Evolutionary conservation across 2,113 vertebrate genomes (phyloP), one percentile per base, ranked within the genome.

Genomic region (Barnardius zonarius): DNA sequence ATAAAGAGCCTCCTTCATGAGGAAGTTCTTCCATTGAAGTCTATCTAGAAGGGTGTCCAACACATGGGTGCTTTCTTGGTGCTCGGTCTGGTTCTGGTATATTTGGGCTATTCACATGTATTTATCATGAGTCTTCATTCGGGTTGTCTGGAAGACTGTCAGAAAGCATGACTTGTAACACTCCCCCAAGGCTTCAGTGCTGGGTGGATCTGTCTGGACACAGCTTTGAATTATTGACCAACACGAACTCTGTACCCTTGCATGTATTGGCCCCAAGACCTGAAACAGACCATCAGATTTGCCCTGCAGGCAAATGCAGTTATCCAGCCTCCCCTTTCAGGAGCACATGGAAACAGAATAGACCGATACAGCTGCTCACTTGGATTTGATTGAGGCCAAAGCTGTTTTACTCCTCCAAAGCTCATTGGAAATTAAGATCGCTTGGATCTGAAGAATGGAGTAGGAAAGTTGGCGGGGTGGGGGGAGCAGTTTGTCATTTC

Each of bases 191-290:
- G 13, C 44, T 83, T 86, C 46, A 35, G 3, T 28, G 30, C 35
- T 0, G 0, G 8, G 7, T 46, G 66, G 51, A 35, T 66, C 35
- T 25, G 1, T 13, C 6, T 19, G 5, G 59, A 39, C 24, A 11
- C 11, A 37, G 28, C 44, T 88, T 66, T 57, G 55, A 67, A 41
- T n/a, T 66, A 25, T 0, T 10, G 27, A 41, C 19, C 79, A 78
- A 43, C 4, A 17, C 13, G 22, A 35, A 8, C 24, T 81, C 49
- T 1, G 0, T 16, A 22, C 5, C 13, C 30, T 74, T 11, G 35
- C 33, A 37, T 2, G 27, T 37, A 18, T 11, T 61, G 62, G 27
- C 39, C 59, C 20, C 64, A 35, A 41, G 48, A 37, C 54, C 39
- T 35, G 75, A 57, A 79, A 51, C 0, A 22, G 33, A 24, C 46